Conservation (phyloP, 1,140 invertebrate species). For the Drosophila pachea region DNA sequence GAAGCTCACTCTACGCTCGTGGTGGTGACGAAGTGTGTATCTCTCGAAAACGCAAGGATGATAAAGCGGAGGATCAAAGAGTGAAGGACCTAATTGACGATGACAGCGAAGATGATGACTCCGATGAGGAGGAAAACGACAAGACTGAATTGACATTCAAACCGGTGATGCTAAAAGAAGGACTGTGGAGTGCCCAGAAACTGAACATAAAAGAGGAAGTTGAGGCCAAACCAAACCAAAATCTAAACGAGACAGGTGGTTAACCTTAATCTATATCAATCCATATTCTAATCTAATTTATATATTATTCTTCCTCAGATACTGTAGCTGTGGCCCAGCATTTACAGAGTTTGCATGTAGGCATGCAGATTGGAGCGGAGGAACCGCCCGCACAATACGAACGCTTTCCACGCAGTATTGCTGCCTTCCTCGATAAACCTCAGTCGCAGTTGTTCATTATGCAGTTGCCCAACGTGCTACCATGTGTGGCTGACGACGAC, state of each 20-base stretch:
- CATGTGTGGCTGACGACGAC: conserved; percentile 75
- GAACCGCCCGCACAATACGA: conserved; percentile 62
- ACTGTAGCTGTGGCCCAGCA: conserved; percentile 49
- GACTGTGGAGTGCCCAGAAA: conserved; percentile 62
- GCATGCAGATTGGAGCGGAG: conserved; percentile 31
- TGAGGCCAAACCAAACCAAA: not conserved
- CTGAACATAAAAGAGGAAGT: conserved; percentile 44
- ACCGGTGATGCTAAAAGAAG: conserved; percentile 66
- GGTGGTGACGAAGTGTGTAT: conserved; percentile 52
- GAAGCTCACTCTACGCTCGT: conserved; percentile 42
- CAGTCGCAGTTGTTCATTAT: conserved; percentile 69
- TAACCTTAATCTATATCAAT: not conserved
- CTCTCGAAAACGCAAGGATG: conserved; percentile 61
- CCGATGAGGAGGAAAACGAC: conserved; percentile 49
- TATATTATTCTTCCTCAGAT: conserved; percentile 16
- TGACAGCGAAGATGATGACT: conserved; percentile 52
- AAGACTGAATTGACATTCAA: conserved; percentile 70
- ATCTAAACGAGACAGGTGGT: conserved; percentile 37
- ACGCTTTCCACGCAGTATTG: conserved; percentile 61
- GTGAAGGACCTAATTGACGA: conserved; percentile 53
- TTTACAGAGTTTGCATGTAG: conserved; percentile 49
- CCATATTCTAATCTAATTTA: not conserved
- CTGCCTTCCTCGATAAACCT: conserved; percentile 46
- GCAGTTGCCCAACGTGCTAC: conserved; percentile 79
- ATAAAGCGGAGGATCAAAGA: conserved; percentile 43